These are phyloP conservation scores for Aphaenogaster floridana DNA, from an alignment of 1,140 invertebrate species.

Conservation along the genomic window DNA sequence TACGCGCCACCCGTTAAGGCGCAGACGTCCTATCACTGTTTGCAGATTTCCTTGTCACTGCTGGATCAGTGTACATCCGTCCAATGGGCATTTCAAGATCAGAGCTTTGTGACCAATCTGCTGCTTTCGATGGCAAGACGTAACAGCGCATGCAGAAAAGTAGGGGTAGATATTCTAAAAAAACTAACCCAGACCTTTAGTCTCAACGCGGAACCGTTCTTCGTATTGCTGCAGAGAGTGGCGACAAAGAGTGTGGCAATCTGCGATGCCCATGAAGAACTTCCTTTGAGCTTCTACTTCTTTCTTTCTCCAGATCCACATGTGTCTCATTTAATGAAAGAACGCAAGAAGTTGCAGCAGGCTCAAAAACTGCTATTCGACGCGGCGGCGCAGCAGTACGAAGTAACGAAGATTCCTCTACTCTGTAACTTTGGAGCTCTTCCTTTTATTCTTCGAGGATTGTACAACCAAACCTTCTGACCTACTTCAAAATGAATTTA, in stretches of 20 bases:
- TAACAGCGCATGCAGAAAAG: conserved; percentile 75
- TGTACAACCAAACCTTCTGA: no score
- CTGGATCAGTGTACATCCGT: conserved; percentile 74
- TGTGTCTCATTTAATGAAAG: conserved; percentile 80
- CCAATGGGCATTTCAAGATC: conserved; percentile 80
- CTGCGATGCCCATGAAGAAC: conserved; percentile 89
- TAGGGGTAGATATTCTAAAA: conserved; percentile 78
- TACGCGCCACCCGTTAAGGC: conserved; percentile 81
- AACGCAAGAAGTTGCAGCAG: conserved; percentile 78
- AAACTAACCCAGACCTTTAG: conserved; percentile 77
- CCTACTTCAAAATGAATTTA: no score
- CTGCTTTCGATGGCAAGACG: conserved; percentile 80
- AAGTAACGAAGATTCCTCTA: conserved; percentile 78
- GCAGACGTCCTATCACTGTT: conserved; percentile 79
- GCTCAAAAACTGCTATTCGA: conserved; percentile 78
- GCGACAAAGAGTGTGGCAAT: conserved; percentile 86
- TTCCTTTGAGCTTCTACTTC: conserved; percentile 87
- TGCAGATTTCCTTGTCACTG: conserved; percentile 77
- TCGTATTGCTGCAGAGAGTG: conserved; percentile 80
- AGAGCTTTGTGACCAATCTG: conserved; percentile 81
- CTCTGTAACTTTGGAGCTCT: no score
- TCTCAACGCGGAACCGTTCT: conserved; percentile 74
- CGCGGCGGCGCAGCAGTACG: conserved; percentile 69
- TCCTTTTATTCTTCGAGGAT: no score
- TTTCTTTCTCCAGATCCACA: conserved; percentile 86